These are phyloP conservation scores for Corythoichthys intestinalis DNA, from an alignment of 2,113 vertebrate species.

Conservation along the genomic window DNA sequence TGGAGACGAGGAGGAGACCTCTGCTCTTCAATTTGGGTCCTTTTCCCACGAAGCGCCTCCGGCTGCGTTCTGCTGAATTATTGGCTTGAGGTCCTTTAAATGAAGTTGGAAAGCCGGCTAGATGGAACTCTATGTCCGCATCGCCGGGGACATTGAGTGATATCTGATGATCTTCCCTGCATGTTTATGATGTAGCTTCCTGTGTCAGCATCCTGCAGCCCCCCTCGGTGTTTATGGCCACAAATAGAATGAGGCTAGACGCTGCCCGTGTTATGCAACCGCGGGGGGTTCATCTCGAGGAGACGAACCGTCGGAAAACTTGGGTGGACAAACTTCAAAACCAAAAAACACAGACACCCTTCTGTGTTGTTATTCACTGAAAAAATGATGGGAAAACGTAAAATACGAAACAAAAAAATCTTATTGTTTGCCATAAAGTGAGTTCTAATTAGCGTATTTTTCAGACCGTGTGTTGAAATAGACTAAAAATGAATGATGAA, in stretches of 20 bases:
- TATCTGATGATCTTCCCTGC: slow-evolving; percentile 9
- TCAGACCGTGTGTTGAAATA: no score
- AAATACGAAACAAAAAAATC: no score
- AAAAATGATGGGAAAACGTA: no score
- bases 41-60: slow-evolving; percentile 62
- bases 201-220: slow-evolving; percentile 41
- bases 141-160: slow-evolving; percentile 1
- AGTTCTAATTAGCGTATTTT: no score
- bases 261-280: slow-evolving; percentile 32
- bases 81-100: not conserved
- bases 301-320: not conserved
- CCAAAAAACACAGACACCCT: not conserved
- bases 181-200: slow-evolving; percentile 49
- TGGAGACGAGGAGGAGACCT: slow-evolving; percentile 59
- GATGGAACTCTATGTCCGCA: slow-evolving; percentile 1
- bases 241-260: slow-evolving; percentile 34
- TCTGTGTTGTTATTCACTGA: not conserved
- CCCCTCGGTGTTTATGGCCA: slow-evolving; percentile 45
- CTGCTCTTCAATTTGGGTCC: slow-evolving; percentile 64
- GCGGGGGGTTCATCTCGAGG: slow-evolving; percentile 19
- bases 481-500: no score
- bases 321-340: not conserved
- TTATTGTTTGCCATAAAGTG: no score
- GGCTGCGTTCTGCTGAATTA: slow-evolving; percentile 26
- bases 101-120: not conserved